Conservation (phyloP, 1,140 invertebrate species). For the Tribolium madens region DNA sequence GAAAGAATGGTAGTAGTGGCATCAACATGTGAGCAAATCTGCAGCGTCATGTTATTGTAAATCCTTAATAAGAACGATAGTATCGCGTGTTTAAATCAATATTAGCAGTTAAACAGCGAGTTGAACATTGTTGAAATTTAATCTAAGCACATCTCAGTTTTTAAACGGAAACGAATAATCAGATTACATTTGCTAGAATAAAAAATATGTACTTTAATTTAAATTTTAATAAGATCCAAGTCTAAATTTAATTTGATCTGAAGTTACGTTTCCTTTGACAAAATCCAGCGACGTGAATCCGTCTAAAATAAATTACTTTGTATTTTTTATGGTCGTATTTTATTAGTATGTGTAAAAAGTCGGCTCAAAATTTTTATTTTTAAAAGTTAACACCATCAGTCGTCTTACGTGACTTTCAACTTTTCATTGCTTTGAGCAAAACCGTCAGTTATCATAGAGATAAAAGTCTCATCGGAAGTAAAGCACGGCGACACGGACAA, state of each 20-base stretch:
- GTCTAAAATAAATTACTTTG: conserved; percentile 1
- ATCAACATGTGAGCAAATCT: not conserved
- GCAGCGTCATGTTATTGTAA: not conserved
- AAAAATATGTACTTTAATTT: conserved; percentile 26
- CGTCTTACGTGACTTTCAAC: conserved; percentile 23
- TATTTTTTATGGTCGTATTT: not conserved
- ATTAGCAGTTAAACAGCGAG: not conserved
- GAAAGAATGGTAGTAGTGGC: too few species aligned
- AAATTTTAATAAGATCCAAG: conserved; percentile 15
- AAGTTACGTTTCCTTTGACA: not conserved
- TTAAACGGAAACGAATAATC: conserved; percentile 11
- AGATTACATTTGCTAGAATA: conserved; percentile 17
- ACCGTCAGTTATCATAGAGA: conserved; percentile 26
- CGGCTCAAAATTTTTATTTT: conserved; percentile 5
- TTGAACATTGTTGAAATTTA: conserved; percentile 3
- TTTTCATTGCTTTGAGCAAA: conserved; percentile 25
- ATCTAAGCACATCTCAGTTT: not conserved
- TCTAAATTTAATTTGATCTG: not conserved
- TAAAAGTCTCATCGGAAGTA: conserved; percentile 31
- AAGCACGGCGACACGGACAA: conserved; percentile 32
- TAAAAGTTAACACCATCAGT: conserved; percentile 15
- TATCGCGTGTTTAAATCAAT: conserved; percentile 1
- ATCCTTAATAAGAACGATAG: not conserved
- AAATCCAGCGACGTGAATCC: not conserved
- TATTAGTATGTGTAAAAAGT: not conserved